A percentile compares a stretch with the other conserved stretches of the same genome.
phyloP scores from a whole-genome alignment of 2,797 vertebrate genomes.

The Triplophysa yarkandensis region DNA sequence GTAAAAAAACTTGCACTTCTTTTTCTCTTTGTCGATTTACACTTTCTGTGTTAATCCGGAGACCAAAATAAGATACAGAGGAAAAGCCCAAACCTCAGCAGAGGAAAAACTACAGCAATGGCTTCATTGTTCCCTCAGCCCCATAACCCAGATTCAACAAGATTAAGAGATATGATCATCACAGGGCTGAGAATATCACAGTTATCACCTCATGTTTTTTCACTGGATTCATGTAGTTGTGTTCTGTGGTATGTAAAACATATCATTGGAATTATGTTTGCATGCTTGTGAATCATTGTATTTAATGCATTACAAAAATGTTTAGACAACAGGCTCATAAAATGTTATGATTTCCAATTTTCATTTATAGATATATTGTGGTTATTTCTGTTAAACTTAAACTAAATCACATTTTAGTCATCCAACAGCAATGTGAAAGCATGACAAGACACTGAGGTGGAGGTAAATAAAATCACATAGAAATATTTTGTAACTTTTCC shows the following conservation, averaged over 20 bases:
- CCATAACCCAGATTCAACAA: conserved; percentile 42
- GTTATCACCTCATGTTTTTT: conserved; percentile 22
- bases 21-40: conserved; percentile 19
- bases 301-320: not conserved
- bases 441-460: too few species aligned
- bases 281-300: not conserved
- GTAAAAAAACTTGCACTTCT: conserved; percentile 11
- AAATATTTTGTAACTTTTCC: too few species aligned
- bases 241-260: not conserved
- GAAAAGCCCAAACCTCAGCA: conserved; percentile 23
- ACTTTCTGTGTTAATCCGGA: conserved; percentile 14
- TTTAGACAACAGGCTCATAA: too few species aligned
- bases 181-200: conserved; percentile 22
- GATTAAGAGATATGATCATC: conserved; percentile 40
- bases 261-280: not conserved
- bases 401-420: too few species aligned
- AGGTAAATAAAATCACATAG: too few species aligned
- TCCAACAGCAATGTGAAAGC: too few species aligned
- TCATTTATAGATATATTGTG: too few species aligned
- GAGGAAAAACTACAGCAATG: conserved; percentile 32
- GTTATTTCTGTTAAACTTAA: too few species aligned
- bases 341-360: too few species aligned
- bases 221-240: not conserved
- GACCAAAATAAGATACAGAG: conserved; percentile 16
- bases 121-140: conserved; percentile 44